These are phyloP conservation scores for Styela clava DNA, from an alignment of 23 tunicate genomes.

Conservation along the genomic window DNA sequence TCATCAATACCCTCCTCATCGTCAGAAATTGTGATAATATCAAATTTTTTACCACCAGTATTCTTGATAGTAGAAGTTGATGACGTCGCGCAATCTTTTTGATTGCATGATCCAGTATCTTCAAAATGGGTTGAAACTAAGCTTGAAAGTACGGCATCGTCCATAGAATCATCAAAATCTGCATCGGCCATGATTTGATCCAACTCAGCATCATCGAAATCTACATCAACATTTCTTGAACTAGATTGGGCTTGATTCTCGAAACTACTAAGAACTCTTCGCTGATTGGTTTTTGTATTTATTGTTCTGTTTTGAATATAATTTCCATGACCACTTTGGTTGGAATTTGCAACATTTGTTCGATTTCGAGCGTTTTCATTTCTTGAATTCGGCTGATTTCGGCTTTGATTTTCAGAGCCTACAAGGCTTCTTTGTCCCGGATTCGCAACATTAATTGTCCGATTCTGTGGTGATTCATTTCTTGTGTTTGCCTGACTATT, in stretches of 20 bases:
- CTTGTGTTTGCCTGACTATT: too few relatives aligned
- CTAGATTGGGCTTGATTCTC: background rate
- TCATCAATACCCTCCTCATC: background rate
- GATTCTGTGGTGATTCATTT: too few relatives aligned
- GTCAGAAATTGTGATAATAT: background rate
- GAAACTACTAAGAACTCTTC: too few relatives aligned
- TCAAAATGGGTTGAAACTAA: background rate
- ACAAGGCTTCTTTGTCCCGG: too few relatives aligned
- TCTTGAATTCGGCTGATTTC: too few relatives aligned
- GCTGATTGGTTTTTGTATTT: background rate
- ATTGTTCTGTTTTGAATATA: background rate
- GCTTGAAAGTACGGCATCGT: background rate
- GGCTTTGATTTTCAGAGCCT: too few relatives aligned
- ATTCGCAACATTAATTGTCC: too few relatives aligned
- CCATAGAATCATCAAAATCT: background rate
- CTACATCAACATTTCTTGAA: background rate
- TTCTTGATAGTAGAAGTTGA: background rate
- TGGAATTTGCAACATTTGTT: too few relatives aligned
- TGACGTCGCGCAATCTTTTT: background rate
- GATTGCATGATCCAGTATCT: too few relatives aligned
- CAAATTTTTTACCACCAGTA: too few relatives aligned
- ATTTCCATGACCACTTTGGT: too few relatives aligned
- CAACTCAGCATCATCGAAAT: conserved; percentile 22
- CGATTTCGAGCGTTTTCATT: too few relatives aligned
- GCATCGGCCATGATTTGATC: conserved; percentile 2